Conservation (phyloP, 2,113 vertebrate species). For the Pteruthius melanotis region DNA sequence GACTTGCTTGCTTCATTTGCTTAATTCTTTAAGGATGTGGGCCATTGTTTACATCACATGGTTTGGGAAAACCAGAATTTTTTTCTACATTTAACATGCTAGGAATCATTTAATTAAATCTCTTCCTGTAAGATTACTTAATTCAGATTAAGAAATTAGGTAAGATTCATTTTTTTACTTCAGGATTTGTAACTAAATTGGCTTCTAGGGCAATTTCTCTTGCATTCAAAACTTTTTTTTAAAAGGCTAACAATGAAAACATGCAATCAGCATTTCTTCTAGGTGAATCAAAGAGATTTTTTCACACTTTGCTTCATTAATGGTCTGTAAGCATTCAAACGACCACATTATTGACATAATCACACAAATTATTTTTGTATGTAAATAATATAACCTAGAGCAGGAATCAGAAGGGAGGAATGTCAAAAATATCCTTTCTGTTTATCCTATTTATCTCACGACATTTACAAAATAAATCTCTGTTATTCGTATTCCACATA, state of each 20-base stretch:
- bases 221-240: neutral
- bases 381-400: neutral
- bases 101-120: neutral
- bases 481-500: constrained; percentile 55
- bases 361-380: neutral
- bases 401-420: neutral
- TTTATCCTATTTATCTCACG: constrained; percentile 28
- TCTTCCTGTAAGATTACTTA: neutral
- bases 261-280: neutral
- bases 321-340: neutral
- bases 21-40: neutral
- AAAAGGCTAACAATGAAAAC: neutral
- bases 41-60: neutral
- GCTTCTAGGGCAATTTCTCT: neutral
- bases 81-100: neutral
- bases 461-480: constrained; percentile 39
- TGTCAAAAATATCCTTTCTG: neutral
- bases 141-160: neutral
- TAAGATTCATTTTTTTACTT: neutral
- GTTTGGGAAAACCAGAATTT: neutral
- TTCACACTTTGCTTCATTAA: neutral
- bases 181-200: neutral
- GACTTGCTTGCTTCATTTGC: neutral
- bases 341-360: neutral
- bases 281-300: neutral